These are phyloP conservation scores for Pseudopodoces humilis DNA, from an alignment of 2,113 vertebrate genomes.

Conservation along the genomic window DNA sequence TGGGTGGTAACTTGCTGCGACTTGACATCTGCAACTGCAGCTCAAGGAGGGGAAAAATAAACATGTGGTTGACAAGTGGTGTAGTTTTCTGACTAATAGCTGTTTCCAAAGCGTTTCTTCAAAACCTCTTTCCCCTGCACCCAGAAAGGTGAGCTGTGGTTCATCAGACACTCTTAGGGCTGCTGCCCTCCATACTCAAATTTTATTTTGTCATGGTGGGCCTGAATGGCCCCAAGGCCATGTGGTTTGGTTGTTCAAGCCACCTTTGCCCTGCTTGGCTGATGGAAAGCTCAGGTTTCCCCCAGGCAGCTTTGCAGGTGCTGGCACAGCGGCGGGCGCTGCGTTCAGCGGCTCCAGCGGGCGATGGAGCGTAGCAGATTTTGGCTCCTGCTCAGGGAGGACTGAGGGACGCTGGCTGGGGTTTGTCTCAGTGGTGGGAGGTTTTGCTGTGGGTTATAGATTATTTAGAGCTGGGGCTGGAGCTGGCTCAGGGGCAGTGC, in stretches of 20 bases:
- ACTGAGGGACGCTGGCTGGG: neutral
- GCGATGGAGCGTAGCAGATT: fast-evolving
- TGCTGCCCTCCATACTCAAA: neutral
- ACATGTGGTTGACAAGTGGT: neutral
- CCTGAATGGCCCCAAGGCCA: no score
- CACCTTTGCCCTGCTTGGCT: neutral
- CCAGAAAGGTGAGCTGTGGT: neutral
- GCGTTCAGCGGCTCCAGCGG: fast-evolving
- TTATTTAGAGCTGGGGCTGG: neutral
- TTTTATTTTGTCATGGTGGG: neutral
- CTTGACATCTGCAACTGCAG: neutral
- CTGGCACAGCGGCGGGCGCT: neutral
- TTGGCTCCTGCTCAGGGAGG: neutral
- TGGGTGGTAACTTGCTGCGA: neutral
- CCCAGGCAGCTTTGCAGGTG: neutral
- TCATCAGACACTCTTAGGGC: neutral
- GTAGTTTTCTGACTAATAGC: neutral
- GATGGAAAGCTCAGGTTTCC: neutral
- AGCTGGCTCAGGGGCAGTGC: neutral
- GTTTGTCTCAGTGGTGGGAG: neutral
- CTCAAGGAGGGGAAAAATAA: neutral
- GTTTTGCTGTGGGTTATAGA: neutral
- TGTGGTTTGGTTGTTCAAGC: neutral
- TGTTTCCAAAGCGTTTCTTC: neutral
- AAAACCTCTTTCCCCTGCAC: neutral